Evolutionary conservation across 2,113 vertebrate genomes (phyloP), one percentile per base, ranked within the genome.

Genomic region (Amazona vittata): DNA sequence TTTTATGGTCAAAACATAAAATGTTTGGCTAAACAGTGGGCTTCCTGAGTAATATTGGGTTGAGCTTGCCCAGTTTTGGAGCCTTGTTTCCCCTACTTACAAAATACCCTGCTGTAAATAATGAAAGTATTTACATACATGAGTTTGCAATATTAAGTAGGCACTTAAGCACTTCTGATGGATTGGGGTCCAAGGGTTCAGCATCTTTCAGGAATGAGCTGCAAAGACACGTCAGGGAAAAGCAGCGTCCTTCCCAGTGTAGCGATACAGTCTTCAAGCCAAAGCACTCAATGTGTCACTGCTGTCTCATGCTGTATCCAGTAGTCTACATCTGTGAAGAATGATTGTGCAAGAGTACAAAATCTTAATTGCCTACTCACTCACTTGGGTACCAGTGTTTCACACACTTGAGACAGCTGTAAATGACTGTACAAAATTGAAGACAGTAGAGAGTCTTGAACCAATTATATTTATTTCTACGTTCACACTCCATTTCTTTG

Each of bases 351-450:
- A 69, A 39, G 46, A 92, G 79, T 59, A 81, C 68, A 90, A 57
- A 94, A 64, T 68, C 80, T 62, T 92, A 96, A 97, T 95, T 90
- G 86, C 73, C 86, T 96, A 5, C 57, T 96, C 60, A 33, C 80
- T 95, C 90, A 47, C 85, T 86, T 89, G 95, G 92, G 89, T 96
- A 73, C 90, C 90, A 73, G 86, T 92, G 86, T 90, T 94, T 79
- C 83, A 65, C 81, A 93, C 18, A 3, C 80, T 96, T 86, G 5
- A 92, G 90, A 82, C 95, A 93, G 86, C 76, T 95, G 88, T 86
- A 93, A 96, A 94, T 89, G 94, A 90, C 90, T 95, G 41, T 78
- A 86, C 64, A 59, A 64, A 96, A 94, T 65, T 94, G 78, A 96
- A 95, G 83, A 86, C 90, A 86, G 92, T 37, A 25, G 90, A 95